Percentiles rank a stretch among this genome's conserved stretches.
Evolutionary conservation across 2,797 vertebrate genomes (phyloP).

Genomic region (Nasua narica): DNA sequence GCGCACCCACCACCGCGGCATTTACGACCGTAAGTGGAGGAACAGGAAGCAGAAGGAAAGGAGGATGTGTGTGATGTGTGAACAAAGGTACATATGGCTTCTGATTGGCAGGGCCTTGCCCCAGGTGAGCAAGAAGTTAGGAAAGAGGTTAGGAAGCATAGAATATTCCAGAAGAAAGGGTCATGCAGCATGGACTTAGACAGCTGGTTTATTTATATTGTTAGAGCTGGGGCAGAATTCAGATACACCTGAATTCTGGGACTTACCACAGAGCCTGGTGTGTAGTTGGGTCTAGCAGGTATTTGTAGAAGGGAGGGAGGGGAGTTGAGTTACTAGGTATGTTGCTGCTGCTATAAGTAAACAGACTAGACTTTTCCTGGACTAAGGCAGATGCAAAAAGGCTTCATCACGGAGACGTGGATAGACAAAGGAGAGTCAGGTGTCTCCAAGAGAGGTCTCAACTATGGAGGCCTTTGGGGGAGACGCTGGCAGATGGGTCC

Average conservation of each 20-base stretch:
- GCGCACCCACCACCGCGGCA: not conserved
- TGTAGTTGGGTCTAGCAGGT: not conserved
- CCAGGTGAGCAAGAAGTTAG: not conserved
- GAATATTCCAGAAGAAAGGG: not conserved
- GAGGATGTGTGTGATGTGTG: fast-evolving
- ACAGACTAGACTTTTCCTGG: not conserved
- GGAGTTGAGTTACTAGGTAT: not conserved
- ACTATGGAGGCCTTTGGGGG: not conserved
- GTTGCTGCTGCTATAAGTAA: not conserved
- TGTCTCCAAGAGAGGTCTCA: not conserved
- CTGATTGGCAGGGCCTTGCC: not conserved
- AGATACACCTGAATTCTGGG: not conserved
- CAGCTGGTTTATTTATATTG: not conserved
- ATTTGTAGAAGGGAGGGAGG: too few species aligned
- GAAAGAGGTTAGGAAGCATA: not conserved
- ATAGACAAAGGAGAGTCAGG: not conserved
- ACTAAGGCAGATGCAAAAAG: not conserved
- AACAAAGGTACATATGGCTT: not conserved
- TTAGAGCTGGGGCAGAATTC: not conserved
- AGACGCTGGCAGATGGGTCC: not conserved
- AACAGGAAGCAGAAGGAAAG: not conserved
- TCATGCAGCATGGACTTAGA: not conserved
- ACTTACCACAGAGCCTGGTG: not conserved
- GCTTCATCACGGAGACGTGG: not conserved
- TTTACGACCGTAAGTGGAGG: too few species aligned